A percentile compares a stretch with the other conserved stretches of the same genome.
Evolutionary conservation across 1,140 invertebrate species (phyloP).

Genomic region (Aphelenchoides besseyi): DNA sequence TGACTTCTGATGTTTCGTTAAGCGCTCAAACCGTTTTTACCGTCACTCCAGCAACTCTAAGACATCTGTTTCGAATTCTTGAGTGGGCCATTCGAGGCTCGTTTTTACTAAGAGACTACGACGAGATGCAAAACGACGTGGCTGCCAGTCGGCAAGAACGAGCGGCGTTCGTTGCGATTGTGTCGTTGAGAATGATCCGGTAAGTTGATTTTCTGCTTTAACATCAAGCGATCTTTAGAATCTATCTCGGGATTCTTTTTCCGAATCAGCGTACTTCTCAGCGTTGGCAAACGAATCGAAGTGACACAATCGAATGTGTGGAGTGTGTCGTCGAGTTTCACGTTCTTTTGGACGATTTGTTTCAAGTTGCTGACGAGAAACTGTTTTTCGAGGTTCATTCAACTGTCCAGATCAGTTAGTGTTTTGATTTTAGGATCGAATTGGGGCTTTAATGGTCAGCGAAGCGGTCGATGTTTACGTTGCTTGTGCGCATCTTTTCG

Average conservation of each 20-base stretch:
- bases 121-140: slow-evolving; percentile 30
- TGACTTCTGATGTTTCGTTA: slow-evolving; percentile 1
- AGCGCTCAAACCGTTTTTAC: slow-evolving; percentile 32
- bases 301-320: not conserved
- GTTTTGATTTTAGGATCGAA: slow-evolving; percentile 29
- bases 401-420: slow-evolving; percentile 24
- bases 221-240: slow-evolving; percentile 26
- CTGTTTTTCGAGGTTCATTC: slow-evolving; percentile 29
- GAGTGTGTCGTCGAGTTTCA: slow-evolving; percentile 29
- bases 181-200: slow-evolving; percentile 43
- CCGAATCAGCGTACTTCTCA: not conserved
- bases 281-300: not conserved
- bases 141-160: slow-evolving; percentile 39
- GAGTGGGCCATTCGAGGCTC: slow-evolving; percentile 74
- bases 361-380: slow-evolving; percentile 36
- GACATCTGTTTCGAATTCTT: slow-evolving; percentile 74
- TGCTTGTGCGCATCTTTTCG: slow-evolving; percentile 32
- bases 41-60: slow-evolving; percentile 66
- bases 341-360: slow-evolving; percentile 31
- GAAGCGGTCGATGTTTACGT: slow-evolving; percentile 41
- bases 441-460: slow-evolving; percentile 34
- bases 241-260: slow-evolving; percentile 43
- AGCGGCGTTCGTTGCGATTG: slow-evolving; percentile 42
- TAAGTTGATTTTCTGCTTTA: slow-evolving; percentile 13
- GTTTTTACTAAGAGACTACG: slow-evolving; percentile 65